A percentile compares a stretch with the other conserved stretches of the same genome.
Conservation (phyloP, 2,888 invertebrate genomes). For the Galerucella nymphaeae region DNA sequence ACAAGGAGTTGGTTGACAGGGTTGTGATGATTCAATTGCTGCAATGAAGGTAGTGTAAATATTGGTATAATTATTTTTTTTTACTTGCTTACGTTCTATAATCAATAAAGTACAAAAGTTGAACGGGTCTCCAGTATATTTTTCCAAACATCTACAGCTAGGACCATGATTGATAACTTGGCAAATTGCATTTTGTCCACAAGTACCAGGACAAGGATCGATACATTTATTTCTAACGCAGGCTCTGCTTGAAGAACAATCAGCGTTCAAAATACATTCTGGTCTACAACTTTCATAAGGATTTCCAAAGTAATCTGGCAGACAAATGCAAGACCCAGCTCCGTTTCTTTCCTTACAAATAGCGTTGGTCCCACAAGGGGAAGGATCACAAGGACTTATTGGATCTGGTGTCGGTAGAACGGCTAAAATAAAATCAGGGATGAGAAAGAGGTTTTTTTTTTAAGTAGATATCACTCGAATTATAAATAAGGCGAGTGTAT, state of each 20-base stretch:
- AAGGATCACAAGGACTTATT: slow-evolving; percentile 74
- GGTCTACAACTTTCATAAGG: slow-evolving; percentile 81
- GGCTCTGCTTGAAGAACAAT: slow-evolving; percentile 73
- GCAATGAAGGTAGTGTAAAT: slow-evolving; percentile 29
- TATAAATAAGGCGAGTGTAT: background rate
- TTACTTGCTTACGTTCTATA: slow-evolving; percentile 65
- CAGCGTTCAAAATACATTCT: slow-evolving; percentile 74
- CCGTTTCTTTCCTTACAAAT: slow-evolving; percentile 78
- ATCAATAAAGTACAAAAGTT: slow-evolving; percentile 61
- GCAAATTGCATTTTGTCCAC: slow-evolving; percentile 76
- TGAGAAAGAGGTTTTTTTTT: slow-evolving; percentile 17
- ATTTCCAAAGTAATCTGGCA: slow-evolving; percentile 79
- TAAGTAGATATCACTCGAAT: background rate
- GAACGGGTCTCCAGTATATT: slow-evolving; percentile 77
- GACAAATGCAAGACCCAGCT: slow-evolving; percentile 79
- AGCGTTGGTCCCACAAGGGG: slow-evolving; percentile 76
- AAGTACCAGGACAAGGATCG: slow-evolving; percentile 77
- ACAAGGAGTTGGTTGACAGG: slow-evolving; percentile 76
- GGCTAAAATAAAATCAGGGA: slow-evolving; percentile 44
- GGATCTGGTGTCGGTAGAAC: slow-evolving; percentile 50
- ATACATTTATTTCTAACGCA: slow-evolving; percentile 75
- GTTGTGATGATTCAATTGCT: slow-evolving; percentile 63
- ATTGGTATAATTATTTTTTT: slow-evolving; percentile 3
- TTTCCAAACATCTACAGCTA: slow-evolving; percentile 71
- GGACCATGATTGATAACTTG: slow-evolving; percentile 75